phyloP scores from a whole-genome alignment of 2,797 vertebrate species.

The Sardinella longiceps region DNA sequence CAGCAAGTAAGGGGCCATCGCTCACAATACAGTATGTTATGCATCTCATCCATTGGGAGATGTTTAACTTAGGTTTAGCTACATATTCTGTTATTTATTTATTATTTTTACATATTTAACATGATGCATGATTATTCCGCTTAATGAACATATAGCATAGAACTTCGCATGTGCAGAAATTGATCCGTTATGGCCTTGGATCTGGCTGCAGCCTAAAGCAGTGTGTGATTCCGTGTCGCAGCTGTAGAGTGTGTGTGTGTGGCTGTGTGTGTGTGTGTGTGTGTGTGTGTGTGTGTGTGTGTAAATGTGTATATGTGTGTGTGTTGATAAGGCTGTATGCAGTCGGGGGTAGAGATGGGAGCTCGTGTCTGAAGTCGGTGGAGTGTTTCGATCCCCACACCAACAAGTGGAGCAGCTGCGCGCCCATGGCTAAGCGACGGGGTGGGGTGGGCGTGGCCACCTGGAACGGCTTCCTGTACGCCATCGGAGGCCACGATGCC shows the following conservation, averaged over 20 bases:
- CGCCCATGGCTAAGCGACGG: conserved; percentile 95
- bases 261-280: background rate
- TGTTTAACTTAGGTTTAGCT: background rate
- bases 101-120: no score
- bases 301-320: background rate
- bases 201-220: no score
- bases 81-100: background rate
- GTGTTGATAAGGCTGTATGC: conserved; percentile 86
- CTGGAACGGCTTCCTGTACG: conserved; percentile 95
- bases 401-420: conserved; percentile 92
- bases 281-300: background rate
- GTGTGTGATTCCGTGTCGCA: no score
- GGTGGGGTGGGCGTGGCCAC: conserved; percentile 96
- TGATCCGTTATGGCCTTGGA: no score
- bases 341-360: conserved; percentile 95
- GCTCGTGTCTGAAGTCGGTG: conserved; percentile 95
- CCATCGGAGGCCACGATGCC: conserved; percentile 95
- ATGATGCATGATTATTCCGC: no score
- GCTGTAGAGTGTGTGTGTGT: background rate
- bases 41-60: no score
- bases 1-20: conserved; percentile 86
- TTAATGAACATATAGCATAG: no score
- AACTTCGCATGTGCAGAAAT: no score
- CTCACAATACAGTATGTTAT: no score
- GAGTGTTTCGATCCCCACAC: conserved; percentile 98